A percentile compares a stretch with the other conserved stretches of the same genome.
These are phyloP conservation scores for Himalopsyche phryganea DNA, from an alignment of 1,140 invertebrate species.

Conservation along the genomic window DNA sequence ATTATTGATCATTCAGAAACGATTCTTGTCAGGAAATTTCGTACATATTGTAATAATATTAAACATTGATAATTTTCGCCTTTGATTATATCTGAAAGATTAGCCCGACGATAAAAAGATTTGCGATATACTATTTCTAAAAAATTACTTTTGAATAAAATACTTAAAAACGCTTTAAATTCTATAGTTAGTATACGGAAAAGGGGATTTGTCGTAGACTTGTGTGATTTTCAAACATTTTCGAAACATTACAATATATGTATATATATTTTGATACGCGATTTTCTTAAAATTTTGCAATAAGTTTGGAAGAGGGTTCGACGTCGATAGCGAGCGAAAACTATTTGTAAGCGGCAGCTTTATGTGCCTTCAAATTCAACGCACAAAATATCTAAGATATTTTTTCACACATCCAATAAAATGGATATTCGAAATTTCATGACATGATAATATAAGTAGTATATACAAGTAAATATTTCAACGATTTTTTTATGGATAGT, in stretches of 20 bases:
- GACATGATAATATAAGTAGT: background rate
- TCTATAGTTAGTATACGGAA: constrained; percentile 34
- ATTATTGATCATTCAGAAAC: no score
- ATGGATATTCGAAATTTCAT: background rate
- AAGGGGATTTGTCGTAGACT: constrained; percentile 12
- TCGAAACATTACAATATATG: constrained; percentile 15
- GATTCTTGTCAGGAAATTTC: background rate
- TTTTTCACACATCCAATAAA: background rate
- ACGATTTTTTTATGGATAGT: no score
- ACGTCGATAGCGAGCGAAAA: constrained; percentile 1
- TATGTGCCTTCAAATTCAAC: constrained; percentile 23
- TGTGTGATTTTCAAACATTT: constrained; percentile 6
- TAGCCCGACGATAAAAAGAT: no score
- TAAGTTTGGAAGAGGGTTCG: constrained; percentile 17
- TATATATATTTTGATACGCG: constrained; percentile 35
- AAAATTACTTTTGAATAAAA: no score
- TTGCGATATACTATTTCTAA: no score
- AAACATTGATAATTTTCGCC: no score
- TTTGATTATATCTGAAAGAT: no score
- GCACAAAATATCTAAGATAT: constrained; percentile 10
- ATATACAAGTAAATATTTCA: no score
- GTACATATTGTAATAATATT: no score
- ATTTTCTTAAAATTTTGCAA: constrained; percentile 31
- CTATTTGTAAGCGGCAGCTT: constrained; percentile 6
- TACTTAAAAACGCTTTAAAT: constrained; percentile 29